Conservation (phyloP, 1,140 invertebrate species). For the Saccostrea glomerata region DNA sequence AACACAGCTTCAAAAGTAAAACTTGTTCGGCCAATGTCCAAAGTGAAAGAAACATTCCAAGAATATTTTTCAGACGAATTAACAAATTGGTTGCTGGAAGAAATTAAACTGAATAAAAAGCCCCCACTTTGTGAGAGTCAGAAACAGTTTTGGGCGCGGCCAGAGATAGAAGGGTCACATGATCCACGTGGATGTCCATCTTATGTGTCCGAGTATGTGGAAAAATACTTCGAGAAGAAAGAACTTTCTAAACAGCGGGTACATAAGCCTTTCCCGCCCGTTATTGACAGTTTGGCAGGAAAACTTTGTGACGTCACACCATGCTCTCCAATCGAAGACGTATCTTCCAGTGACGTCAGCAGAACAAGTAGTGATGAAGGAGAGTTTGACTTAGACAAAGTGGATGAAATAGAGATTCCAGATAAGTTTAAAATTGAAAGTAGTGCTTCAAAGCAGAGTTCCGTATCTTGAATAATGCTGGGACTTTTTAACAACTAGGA, state of each 20-base stretch:
- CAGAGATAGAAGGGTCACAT: constrained; percentile 57
- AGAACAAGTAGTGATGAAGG: constrained; percentile 15
- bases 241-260: constrained; percentile 14
- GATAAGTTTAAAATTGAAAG: constrained; percentile 17
- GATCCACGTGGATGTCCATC: constrained; percentile 74
- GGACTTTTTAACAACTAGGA: no score
- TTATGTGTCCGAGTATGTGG: constrained; percentile 71
- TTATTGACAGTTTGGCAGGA: constrained; percentile 65
- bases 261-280: constrained; percentile 75
- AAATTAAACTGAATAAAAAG: constrained; percentile 74
- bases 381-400: background rate
- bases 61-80: constrained; percentile 72
- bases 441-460: background rate
- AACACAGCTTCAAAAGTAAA: constrained; percentile 73
- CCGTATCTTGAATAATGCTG: background rate
- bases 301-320: constrained; percentile 31
- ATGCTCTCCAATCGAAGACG: constrained; percentile 49
- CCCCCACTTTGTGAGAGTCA: constrained; percentile 69
- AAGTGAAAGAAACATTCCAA: constrained; percentile 68
- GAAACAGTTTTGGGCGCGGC: constrained; percentile 73
- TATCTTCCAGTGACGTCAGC: background rate
- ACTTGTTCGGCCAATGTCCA: constrained; percentile 68
- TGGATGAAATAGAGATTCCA: constrained; percentile 18
- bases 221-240: constrained; percentile 53
- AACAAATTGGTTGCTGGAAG: constrained; percentile 71